Conservation (phyloP, 2,113 vertebrate genomes). For the Aplodontia rufa region DNA sequence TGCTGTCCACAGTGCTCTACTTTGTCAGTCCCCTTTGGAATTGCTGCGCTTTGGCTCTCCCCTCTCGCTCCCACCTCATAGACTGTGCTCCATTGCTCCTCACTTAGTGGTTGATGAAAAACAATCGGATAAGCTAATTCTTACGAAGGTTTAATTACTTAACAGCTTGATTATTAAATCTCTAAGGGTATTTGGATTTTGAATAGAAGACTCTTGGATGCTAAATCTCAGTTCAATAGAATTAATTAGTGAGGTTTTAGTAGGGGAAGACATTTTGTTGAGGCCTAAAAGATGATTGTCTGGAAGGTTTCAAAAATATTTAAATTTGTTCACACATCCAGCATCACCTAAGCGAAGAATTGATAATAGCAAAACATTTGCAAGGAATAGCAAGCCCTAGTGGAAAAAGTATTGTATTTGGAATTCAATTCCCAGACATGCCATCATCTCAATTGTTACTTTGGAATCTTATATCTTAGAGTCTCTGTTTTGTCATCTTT, state of each 20-base stretch:
- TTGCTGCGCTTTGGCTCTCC: background rate
- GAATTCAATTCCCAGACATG: background rate
- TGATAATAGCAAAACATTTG: background rate
- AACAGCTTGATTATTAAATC: conserved; percentile 79
- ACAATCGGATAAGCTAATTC: conserved; percentile 74
- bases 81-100: conserved; percentile 67
- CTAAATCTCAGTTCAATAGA: conserved; percentile 66
- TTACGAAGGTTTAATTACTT: conserved; percentile 78
- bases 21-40: background rate
- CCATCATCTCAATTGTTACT: background rate
- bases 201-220: conserved; percentile 68
- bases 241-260: conserved; percentile 57
- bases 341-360: background rate
- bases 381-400: background rate
- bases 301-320: background rate
- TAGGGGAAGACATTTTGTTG: conserved; percentile 36
- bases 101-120: conserved; percentile 75
- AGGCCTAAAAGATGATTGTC: background rate
- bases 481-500: background rate
- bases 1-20: too few species aligned
- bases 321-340: background rate
- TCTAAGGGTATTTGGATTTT: conserved; percentile 76
- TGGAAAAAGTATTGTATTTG: background rate
- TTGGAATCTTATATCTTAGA: background rate
- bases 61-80: conserved; percentile 1